phyloP scores from a whole-genome alignment of 2,113 vertebrate genomes.

The Saccopteryx bilineata region DNA sequence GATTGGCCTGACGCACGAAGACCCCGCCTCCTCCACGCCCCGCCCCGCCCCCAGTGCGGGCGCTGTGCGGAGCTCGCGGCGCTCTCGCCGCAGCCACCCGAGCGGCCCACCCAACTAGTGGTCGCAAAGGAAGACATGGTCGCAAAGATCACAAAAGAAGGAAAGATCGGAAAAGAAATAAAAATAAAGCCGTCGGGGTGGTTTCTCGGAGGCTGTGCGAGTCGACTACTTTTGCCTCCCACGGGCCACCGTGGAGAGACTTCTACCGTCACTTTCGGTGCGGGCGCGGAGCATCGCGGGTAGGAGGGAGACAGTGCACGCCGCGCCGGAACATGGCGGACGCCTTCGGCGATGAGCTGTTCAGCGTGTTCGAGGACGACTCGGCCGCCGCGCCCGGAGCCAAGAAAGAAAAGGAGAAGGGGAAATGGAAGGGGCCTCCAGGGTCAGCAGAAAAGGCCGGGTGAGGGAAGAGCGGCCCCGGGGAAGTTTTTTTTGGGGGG shows the following conservation, averaged over 20 bases:
- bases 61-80: fast-evolving
- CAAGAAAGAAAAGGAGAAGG: slow-evolving; percentile 81
- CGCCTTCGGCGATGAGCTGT: slow-evolving; percentile 95
- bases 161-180: slow-evolving; percentile 10
- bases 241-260: slow-evolving; percentile 25
- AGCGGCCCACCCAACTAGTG: background rate
- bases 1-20: slow-evolving; percentile 49
- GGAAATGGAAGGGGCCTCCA: slow-evolving; percentile 81
- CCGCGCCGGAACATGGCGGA: slow-evolving; percentile 92
- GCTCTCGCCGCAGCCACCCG: background rate
- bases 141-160: background rate
- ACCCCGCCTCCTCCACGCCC: slow-evolving; percentile 31
- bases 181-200: slow-evolving; percentile 12
- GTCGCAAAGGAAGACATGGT: background rate
- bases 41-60: fast-evolving
- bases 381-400: slow-evolving; percentile 70
- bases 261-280: slow-evolving; percentile 66
- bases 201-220: fast-evolving
- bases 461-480: slow-evolving; percentile 83
- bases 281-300: slow-evolving; percentile 59
- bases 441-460: slow-evolving; percentile 80
- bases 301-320: background rate
- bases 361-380: slow-evolving; percentile 97
- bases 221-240: slow-evolving; percentile 26
- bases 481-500: no score